phyloP scores from a whole-genome alignment of 2,888 invertebrate species.

The Lasioglossum morio region DNA sequence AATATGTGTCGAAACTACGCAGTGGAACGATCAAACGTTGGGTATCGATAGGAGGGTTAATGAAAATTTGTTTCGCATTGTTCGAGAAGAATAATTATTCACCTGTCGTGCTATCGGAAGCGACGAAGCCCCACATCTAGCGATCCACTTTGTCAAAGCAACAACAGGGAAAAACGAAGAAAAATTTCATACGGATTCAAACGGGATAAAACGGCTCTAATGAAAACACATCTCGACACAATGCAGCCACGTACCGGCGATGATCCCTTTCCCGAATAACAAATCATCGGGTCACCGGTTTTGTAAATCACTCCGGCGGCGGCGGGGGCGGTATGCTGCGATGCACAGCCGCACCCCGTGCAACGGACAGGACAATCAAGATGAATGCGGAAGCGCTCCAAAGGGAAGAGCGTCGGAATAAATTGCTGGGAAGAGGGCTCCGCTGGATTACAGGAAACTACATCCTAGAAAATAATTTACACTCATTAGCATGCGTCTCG shows the following conservation, averaged over 20 bases:
- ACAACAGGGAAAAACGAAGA: neutral
- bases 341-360: neutral
- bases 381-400: conserved; percentile 4
- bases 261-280: neutral
- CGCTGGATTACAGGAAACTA: conserved; percentile 28
- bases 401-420: conserved; percentile 16
- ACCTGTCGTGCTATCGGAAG: too few relatives aligned
- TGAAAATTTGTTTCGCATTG: too few relatives aligned
- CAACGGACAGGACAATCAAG: conserved; percentile 15
- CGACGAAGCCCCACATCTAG: too few relatives aligned
- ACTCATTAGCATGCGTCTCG: conserved; percentile 44
- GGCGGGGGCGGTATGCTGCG: neutral
- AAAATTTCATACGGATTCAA: neutral
- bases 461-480: conserved; percentile 46
- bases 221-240: neutral
- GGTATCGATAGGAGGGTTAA: too few relatives aligned
- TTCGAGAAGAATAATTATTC: too few relatives aligned
- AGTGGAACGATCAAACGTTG: too few relatives aligned
- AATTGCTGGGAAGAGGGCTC: conserved; percentile 29
- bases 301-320: conserved; percentile 1
- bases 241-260: neutral
- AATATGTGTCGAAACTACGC: too few relatives aligned
- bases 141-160: too few relatives aligned
- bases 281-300: neutral
- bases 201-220: neutral